Evolutionary conservation across 2,113 vertebrate species (phyloP).

Genomic region (Leuciscus idus): DNA sequence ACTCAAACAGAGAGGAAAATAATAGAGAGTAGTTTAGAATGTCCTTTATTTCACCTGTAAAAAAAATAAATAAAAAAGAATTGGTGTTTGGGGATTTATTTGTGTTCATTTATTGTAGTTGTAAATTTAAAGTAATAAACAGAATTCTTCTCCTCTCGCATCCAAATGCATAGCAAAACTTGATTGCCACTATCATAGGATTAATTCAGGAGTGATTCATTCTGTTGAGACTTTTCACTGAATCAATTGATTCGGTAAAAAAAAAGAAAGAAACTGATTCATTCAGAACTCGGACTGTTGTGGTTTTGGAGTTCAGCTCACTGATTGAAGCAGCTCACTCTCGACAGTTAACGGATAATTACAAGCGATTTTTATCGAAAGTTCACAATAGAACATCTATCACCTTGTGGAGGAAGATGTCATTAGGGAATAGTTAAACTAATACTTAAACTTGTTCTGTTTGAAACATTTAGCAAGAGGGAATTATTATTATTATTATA

Average conservation of each 20-base stretch:
- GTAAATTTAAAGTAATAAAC: neutral
- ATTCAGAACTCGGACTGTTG: neutral
- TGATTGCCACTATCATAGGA: neutral
- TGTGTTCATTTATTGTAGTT: neutral
- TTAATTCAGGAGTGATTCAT: neutral
- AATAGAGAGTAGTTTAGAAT: neutral
- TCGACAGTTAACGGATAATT: neutral
- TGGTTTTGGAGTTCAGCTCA: neutral
- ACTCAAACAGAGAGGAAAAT: neutral
- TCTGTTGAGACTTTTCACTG: neutral
- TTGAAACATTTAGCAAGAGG: neutral
- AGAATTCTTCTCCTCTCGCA: too few relatives aligned
- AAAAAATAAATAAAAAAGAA: neutral
- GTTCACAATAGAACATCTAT: neutral
- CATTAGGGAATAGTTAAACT: too few relatives aligned
- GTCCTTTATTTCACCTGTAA: slow-evolving; percentile 9
- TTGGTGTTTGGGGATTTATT: neutral
- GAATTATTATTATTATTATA: neutral
- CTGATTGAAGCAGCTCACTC: neutral
- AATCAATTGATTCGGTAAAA: neutral
- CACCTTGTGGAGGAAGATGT: neutral
- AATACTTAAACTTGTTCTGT: neutral
- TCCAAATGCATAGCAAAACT: too few relatives aligned
- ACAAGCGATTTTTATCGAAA: neutral
- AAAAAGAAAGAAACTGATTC: neutral